These are phyloP conservation scores for Eristalis intricaria DNA, from an alignment of 2,888 invertebrate species.

Conservation along the genomic window DNA sequence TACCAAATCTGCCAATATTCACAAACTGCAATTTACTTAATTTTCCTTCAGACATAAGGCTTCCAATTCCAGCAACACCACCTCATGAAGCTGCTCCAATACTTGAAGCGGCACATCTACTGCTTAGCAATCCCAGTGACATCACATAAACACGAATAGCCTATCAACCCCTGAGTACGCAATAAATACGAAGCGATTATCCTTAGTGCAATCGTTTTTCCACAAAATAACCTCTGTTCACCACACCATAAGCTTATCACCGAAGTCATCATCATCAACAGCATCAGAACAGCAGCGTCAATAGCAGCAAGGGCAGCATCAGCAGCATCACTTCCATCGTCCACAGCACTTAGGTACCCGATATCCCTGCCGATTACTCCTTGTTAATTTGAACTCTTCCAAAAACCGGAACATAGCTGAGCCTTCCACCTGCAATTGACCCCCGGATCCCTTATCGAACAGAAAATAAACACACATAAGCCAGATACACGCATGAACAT, in stretches of 20 bases:
- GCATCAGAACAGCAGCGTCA: conserved; percentile 8
- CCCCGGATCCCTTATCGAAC: conserved; percentile 16
- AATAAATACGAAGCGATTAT: conserved; percentile 59
- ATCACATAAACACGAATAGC: conserved; percentile 43
- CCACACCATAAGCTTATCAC: conserved; percentile 32
- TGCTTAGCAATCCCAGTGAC: neutral
- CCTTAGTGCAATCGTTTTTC: conserved; percentile 56
- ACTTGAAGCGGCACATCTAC: neutral
- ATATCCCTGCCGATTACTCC: conserved; percentile 62
- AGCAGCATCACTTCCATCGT: conserved; percentile 20
- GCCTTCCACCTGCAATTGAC: conserved; percentile 55
- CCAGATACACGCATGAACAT: neutral
- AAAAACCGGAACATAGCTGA: conserved; percentile 38
- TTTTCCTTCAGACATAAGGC: conserved; percentile 10
- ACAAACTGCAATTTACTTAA: conserved; percentile 4
- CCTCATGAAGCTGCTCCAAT: neutral
- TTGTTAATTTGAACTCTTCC: conserved; percentile 67
- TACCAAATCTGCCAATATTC: neutral
- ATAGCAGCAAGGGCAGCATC: neutral
- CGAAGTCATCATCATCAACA: conserved; percentile 37
- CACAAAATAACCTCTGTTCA: conserved; percentile 52
- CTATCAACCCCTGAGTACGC: conserved; percentile 30
- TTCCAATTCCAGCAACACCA: conserved; percentile 28
- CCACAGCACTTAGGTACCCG: conserved; percentile 28
- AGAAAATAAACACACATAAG: neutral